Percentiles rank a stretch among this genome's conserved stretches.
These are phyloP conservation scores for Agonopterix alstromeriana DNA, from an alignment of 2,888 invertebrate genomes.

Conservation along the genomic window DNA sequence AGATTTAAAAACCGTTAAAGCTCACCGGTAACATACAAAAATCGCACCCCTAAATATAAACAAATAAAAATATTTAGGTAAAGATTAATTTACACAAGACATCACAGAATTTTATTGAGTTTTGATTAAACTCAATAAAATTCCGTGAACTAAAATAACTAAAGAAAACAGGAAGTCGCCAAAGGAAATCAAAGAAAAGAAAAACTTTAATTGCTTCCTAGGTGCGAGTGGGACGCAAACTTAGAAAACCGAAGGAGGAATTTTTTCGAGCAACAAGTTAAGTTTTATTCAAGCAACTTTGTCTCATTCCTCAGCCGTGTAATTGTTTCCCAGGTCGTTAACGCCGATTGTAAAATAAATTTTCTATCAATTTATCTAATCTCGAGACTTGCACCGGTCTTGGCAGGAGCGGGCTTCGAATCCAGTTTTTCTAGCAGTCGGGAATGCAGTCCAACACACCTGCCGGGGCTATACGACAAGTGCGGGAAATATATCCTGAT, in stretches of 20 bases:
- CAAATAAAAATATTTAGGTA: too few relatives aligned
- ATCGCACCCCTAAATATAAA: too few relatives aligned
- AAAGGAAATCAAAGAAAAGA: background rate
- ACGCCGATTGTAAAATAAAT: constrained; percentile 35
- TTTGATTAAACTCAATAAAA: too few relatives aligned
- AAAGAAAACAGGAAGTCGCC: too few relatives aligned
- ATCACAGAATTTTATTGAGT: too few relatives aligned
- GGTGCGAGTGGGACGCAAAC: background rate
- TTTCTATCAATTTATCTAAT: constrained; percentile 50
- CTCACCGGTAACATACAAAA: too few relatives aligned
- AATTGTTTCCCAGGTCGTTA: constrained; percentile 36
- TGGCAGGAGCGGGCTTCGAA: constrained; percentile 35
- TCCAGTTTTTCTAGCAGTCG: constrained; percentile 65
- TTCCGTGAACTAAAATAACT: too few relatives aligned
- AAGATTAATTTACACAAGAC: too few relatives aligned
- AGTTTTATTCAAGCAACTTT: background rate
- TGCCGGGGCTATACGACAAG: constrained; percentile 27
- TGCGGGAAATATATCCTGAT: constrained; percentile 35
- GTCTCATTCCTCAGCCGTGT: constrained; percentile 13
- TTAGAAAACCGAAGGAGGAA: too few relatives aligned
- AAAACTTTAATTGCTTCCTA: background rate
- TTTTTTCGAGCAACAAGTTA: too few relatives aligned
- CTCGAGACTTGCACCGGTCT: constrained; percentile 31
- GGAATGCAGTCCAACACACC: constrained; percentile 69
- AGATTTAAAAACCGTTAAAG: too few relatives aligned